Evolutionary conservation across 1,140 invertebrate species (phyloP), one percentile per base, ranked within the genome.

Genomic region (Drosophila teissieri): DNA sequence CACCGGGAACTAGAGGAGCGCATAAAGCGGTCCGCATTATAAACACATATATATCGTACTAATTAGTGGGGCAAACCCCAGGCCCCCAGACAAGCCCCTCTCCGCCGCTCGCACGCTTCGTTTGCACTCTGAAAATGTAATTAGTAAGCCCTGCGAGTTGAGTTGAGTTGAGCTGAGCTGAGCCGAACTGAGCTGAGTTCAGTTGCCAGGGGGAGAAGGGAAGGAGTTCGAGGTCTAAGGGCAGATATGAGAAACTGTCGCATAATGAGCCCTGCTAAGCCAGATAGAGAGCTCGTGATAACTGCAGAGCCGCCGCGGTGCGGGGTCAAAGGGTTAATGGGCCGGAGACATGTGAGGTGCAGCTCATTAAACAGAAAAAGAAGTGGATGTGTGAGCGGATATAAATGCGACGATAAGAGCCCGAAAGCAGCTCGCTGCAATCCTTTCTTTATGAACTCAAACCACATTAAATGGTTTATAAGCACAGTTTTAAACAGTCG

Each of bases 121-220:
- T 78, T 89, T 88, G 80, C 83, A 84, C 67, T 89, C 63, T 82
- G 84, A 84, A 88, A 88, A 88, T 88, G 83, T 88, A 88, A 88
- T 88, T 88, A 88, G 83, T 88, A 77, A 79, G 80, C 56, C 64
- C 80, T 61, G 60, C 24, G 31, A 55, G 45, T 51, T 14, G 17
- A 12, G 31, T 7, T 31, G 27, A 55, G 45, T 44, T 14, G 17
- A 19, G 31, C 2, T 31, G 27, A 27, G 1, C 24, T 31, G 31
- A 55, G 44, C 4, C 5, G 37, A 40, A 11, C 4, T 12, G 11
- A 37, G 36, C 3, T 31, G 31, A 31, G 31, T 31, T 31, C 7
- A 7, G 27, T 27, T 27, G 36, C 8, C n/a, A n/a, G 12, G 10
- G 3, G 11, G 37, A 3, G 37, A 0, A 42, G 17, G 56, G 40